Evolutionary conservation across 92 coral and sea anemone genomes (phyloP).

Genomic region (Virgularia gustaviana): DNA sequence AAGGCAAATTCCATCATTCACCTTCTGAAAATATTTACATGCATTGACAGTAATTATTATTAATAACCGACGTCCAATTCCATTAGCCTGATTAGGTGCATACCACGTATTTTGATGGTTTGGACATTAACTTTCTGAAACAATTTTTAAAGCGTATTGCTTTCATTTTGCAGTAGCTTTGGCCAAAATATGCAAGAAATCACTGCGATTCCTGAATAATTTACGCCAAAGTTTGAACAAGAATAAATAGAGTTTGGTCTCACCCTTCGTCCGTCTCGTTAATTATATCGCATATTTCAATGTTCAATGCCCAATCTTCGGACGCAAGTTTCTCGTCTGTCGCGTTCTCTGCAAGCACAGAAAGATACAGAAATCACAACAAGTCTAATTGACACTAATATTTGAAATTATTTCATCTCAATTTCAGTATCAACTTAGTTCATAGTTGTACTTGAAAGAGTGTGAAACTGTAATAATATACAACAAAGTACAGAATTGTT

Average conservation of each 20-base stretch:
- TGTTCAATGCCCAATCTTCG: constrained; percentile 98
- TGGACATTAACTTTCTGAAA: no score
- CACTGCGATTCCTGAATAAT: not conserved
- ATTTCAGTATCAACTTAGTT: not conserved
- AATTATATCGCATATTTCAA: constrained; percentile 94
- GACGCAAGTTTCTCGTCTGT: constrained; percentile 94
- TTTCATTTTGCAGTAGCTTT: not conserved
- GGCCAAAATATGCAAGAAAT: not conserved
- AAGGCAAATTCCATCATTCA: no score
- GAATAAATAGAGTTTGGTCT: constrained; percentile 13
- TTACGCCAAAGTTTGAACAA: not conserved
- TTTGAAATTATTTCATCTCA: no score
- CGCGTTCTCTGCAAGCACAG: constrained; percentile 81
- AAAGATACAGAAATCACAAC: not conserved
- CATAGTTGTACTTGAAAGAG: no score
- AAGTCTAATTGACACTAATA: no score
- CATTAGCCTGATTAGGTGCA: no score
- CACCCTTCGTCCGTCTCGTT: constrained; percentile 99
- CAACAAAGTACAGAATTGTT: no score
- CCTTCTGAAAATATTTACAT: no score
- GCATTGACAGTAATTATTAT: no score
- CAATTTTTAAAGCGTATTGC: not conserved
- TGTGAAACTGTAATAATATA: no score
- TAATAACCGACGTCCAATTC: no score
- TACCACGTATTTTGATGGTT: no score